Evolutionary conservation across 2,888 invertebrate genomes (phyloP), one percentile per base, ranked within the genome.

Genomic region (Salticus scenicus): DNA sequence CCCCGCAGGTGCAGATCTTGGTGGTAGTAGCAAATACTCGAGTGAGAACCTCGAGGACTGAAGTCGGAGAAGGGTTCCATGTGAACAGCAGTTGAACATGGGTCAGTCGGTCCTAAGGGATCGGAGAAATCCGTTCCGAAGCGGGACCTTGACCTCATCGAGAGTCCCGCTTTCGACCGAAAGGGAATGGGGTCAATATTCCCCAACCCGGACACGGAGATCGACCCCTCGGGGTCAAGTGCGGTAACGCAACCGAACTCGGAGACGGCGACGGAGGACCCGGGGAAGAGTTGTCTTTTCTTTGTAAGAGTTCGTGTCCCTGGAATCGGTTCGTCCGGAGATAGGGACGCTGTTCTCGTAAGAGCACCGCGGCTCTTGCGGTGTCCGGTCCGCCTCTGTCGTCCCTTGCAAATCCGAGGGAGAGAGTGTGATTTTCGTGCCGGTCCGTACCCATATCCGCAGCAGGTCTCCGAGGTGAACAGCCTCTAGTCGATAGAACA

Each of bases 391-490:
- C 42, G 88, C 89, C 88, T 80, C 85, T 88, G 89, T 87, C 89
- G 91, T 89, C 89, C 91, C 91, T 90, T 92, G 91, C 91, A 92
- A 92, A 91, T 90, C 64, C 64, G 64, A 82, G 82, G 82, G 82
- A 84, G 84, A 72, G 27, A 72, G 79, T 84, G 76, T 88, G 71
- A 87, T 72, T 82, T 82, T 88, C 86, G 81, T 71, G 82, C 87
- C 85, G 75, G 88, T 63, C 80, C 88, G 89, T 89, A 89, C 89
- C 87, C 93, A 94, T 93, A 94, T 93, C 94, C 94, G 94, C 94
- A 94, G 93, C 94, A 94, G 94, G 94, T 94, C 93, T 94, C 94
- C 94, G 93, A 94, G 94, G 94, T 94, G 92, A 93, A 92, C 92
- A 93, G 93, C 93, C 93, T 94, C 93, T 93, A 93, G 93, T 93